phyloP scores from a whole-genome alignment of 2,888 invertebrate genomes.

The Allacma fusca region DNA sequence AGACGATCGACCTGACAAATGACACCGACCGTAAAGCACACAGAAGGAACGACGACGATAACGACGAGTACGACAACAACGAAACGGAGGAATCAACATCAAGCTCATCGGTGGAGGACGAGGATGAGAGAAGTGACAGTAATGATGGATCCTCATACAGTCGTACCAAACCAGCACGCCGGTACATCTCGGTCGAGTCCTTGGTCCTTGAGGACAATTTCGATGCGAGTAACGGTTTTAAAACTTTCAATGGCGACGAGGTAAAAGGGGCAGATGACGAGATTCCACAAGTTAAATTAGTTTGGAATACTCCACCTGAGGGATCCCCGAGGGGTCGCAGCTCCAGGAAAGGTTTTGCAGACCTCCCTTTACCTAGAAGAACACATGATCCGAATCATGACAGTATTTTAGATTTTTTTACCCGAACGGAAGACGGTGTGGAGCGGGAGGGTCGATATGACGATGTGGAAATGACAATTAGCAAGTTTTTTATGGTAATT shows the following conservation, averaged over 20 bases:
- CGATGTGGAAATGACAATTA: constrained; percentile 20
- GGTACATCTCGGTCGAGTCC: constrained; percentile 38
- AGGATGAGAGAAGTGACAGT: neutral
- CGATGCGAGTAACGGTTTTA: constrained; percentile 1
- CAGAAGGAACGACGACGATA: neutral
- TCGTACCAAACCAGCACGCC: neutral
- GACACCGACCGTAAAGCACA: constrained; percentile 25
- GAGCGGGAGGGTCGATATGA: constrained; percentile 35
- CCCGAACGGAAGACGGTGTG: constrained; percentile 34
- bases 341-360: neutral
- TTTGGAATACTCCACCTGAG: constrained; percentile 35
- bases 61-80: constrained; percentile 14
- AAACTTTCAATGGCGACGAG: neutral
- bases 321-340: neutral
- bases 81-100: neutral
- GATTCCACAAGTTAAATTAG: constrained; percentile 41
- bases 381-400: constrained; percentile 3
- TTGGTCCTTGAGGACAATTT: constrained; percentile 40
- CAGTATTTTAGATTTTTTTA: constrained; percentile 35
- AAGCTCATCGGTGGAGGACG: neutral
- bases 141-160: neutral
- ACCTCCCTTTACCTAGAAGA: neutral
- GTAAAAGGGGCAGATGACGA: neutral
- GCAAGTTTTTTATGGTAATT: constrained; percentile 34
- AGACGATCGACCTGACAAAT: constrained; percentile 40